phyloP scores from a whole-genome alignment of 2,797 vertebrate genomes.

The Dermochelys coriacea region DNA sequence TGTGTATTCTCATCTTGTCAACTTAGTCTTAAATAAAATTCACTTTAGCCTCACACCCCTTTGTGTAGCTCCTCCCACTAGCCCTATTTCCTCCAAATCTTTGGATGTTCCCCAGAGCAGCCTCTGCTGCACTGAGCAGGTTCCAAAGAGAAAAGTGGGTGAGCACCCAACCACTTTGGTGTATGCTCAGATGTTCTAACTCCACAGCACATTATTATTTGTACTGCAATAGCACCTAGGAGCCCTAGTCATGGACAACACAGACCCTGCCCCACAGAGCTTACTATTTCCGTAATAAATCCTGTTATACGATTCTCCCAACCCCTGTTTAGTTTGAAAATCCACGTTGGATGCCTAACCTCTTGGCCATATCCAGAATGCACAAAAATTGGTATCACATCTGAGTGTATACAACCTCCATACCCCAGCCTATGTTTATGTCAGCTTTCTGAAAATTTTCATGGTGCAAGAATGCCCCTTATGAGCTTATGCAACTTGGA shows the following conservation, averaged over 20 bases:
- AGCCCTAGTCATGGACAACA: background rate
- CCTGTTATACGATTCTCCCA: background rate
- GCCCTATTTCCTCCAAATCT: background rate
- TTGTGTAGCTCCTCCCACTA: background rate
- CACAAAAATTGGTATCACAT: background rate
- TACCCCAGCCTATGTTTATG: fast-evolving
- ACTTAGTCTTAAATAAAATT: background rate
- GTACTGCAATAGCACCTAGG: background rate
- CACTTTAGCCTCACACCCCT: fast-evolving
- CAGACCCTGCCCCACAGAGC: background rate
- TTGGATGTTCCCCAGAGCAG: background rate
- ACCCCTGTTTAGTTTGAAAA: background rate
- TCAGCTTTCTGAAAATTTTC: background rate
- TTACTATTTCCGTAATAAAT: background rate
- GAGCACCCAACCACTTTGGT: background rate
- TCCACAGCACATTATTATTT: background rate
- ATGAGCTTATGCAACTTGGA: background rate
- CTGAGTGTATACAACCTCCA: background rate
- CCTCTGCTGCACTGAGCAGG: background rate
- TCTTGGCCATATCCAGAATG: background rate
- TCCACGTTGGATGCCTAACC: background rate
- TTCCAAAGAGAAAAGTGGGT: background rate
- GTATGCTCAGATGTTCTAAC: fast-evolving
- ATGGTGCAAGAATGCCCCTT: background rate
- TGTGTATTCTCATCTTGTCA: background rate